Conservation (phyloP, 2,888 invertebrate species). For the Yponomeuta cagnagella region DNA sequence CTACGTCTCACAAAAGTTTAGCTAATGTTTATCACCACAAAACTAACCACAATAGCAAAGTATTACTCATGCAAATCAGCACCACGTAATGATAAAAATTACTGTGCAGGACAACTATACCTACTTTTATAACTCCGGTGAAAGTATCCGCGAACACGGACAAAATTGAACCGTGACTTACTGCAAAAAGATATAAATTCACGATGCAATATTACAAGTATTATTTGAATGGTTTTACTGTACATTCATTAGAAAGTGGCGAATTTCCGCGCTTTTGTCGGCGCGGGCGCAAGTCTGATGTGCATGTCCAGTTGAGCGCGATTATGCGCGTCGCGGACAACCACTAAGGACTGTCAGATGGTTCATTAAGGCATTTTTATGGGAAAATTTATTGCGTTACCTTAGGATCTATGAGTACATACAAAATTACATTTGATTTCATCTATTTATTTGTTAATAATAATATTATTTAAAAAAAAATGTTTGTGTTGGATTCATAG, state of each 20-base stretch:
- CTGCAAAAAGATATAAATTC: not conserved
- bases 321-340: constrained; percentile 20
- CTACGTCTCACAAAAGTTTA: not conserved
- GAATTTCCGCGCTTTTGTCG: constrained; percentile 10
- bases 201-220: not conserved
- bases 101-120: no score
- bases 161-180: not conserved
- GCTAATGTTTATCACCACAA: not conserved
- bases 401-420: no score
- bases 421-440: no score
- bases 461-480: no score
- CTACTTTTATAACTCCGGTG: no score
- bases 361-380: not conserved
- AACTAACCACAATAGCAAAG: not conserved
- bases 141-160: no score
- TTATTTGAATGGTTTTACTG: not conserved
- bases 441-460: no score
- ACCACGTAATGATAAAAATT: not conserved
- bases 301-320: not conserved
- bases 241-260: constrained; percentile 9
- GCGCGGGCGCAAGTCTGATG: constrained; percentile 8
- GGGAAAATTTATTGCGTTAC: no score
- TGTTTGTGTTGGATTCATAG: no score
- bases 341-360: constrained; percentile 20
- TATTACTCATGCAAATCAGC: not conserved